These are phyloP conservation scores for Phacellophora camtschatica DNA, from an alignment of 30 jellyfish, hydroid and myxozoan species.

Conservation along the genomic window DNA sequence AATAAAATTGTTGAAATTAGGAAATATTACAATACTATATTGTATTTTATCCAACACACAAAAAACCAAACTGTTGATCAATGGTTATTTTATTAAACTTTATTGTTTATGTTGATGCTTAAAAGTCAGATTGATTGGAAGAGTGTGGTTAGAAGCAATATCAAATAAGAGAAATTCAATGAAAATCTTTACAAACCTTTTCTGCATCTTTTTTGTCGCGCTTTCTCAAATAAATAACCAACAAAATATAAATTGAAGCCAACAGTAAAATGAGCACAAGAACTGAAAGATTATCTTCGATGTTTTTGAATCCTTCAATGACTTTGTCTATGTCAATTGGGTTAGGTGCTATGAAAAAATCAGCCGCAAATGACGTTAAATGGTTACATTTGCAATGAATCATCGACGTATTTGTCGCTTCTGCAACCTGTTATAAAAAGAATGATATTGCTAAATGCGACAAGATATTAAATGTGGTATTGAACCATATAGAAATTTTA, in stretches of 20 bases:
- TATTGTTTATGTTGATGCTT: too few relatives aligned
- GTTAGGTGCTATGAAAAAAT: slow-evolving; percentile 81
- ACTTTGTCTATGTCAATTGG: slow-evolving; percentile 87
- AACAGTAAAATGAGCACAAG: slow-evolving; percentile 17
- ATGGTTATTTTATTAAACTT: too few relatives aligned
- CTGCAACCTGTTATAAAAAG: slow-evolving; percentile 44
- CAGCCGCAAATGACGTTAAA: slow-evolving; percentile 85
- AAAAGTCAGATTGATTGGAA: too few relatives aligned
- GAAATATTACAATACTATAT: too few relatives aligned
- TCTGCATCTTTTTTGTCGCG: slow-evolving; percentile 47
- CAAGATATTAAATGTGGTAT: too few relatives aligned
- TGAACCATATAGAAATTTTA: too few relatives aligned
- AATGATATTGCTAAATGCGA: too few relatives aligned
- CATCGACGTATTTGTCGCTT: slow-evolving; percentile 47
- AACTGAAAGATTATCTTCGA: slow-evolving; percentile 69
- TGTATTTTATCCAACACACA: too few relatives aligned
- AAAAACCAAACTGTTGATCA: too few relatives aligned
- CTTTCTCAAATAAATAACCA: slow-evolving; percentile 46
- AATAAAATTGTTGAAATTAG: too few relatives aligned
- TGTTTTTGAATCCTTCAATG: slow-evolving; percentile 66
- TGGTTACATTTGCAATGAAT: slow-evolving; percentile 84
- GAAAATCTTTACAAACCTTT: slow-evolving; percentile 36
- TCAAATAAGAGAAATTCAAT: too few relatives aligned
- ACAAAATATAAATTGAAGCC: slow-evolving; percentile 14
- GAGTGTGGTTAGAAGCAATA: too few relatives aligned